These are phyloP conservation scores for Colinus virginianus DNA, from an alignment of 2,113 vertebrate genomes.

Conservation along the genomic window DNA sequence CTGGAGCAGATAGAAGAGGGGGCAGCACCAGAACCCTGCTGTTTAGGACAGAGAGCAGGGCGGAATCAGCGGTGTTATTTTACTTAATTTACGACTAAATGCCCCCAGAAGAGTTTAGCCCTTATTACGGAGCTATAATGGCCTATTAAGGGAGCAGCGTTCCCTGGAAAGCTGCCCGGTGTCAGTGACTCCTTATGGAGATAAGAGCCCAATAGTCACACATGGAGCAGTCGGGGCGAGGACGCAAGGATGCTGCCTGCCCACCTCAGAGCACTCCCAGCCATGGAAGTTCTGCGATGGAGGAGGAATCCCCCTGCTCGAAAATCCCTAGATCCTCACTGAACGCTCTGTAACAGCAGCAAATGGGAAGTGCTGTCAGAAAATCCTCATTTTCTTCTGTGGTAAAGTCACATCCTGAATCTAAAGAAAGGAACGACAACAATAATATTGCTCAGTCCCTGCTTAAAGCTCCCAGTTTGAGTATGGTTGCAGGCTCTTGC, in stretches of 20 bases:
- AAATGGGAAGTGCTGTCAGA: slow-evolving; percentile 39
- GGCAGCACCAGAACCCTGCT: neutral
- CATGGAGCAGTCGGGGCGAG: slow-evolving; percentile 2
- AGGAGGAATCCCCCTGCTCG: slow-evolving; percentile 35
- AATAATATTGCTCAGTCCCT: neutral
- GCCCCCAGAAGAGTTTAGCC: slow-evolving; percentile 71
- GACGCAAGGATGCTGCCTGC: neutral
- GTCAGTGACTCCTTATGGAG: slow-evolving; percentile 67
- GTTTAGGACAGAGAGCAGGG: neutral
- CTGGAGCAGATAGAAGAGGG: neutral
- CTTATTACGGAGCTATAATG: slow-evolving; percentile 59
- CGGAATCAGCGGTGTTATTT: slow-evolving; percentile 33
- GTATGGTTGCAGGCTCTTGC: neutral
- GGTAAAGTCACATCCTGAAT: slow-evolving; percentile 24
- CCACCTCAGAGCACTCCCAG: no score
- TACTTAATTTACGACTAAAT: slow-evolving; percentile 71
- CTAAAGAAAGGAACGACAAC: neutral
- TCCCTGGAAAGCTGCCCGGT: slow-evolving; percentile 69
- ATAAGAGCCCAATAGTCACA: slow-evolving; percentile 72
- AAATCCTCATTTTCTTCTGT: slow-evolving; percentile 35
- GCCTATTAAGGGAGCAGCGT: slow-evolving; percentile 71
- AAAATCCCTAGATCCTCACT: slow-evolving; percentile 54
- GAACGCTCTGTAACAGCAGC: slow-evolving; percentile 27
- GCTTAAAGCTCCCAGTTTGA: neutral
- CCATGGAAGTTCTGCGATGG: neutral